Conservation (phyloP, 2,888 invertebrate genomes). For the Netelia melanura region DNA sequence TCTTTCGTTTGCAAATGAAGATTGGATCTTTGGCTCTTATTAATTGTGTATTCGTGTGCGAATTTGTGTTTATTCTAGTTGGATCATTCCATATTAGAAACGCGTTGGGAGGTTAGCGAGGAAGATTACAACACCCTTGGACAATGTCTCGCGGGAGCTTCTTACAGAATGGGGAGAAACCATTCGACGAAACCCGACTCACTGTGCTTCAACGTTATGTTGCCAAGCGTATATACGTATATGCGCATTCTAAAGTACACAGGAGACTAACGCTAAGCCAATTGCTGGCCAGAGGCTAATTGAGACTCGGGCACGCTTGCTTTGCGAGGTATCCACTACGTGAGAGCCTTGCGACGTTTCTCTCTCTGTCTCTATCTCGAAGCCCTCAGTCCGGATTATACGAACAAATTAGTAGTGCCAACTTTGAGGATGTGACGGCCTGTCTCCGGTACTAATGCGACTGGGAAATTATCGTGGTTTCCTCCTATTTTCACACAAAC, state of each 20-base stretch:
- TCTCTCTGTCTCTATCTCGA: slow-evolving; percentile 39
- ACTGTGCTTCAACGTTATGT: background rate
- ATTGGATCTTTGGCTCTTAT: no score
- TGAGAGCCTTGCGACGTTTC: background rate
- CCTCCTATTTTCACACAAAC: slow-evolving; percentile 51
- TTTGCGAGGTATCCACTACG: slow-evolving; percentile 21
- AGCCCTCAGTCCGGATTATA: slow-evolving; percentile 63
- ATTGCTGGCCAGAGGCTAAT: slow-evolving; percentile 62
- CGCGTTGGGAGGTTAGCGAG: slow-evolving; percentile 1
- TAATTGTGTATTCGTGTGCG: no score
- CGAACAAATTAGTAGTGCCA: slow-evolving; percentile 65
- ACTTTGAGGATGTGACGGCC: slow-evolving; percentile 56
- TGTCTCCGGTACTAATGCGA: slow-evolving; percentile 57
- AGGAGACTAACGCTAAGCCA: slow-evolving; percentile 53
- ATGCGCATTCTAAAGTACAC: slow-evolving; percentile 10
- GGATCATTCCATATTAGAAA: background rate
- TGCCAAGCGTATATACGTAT: background rate
- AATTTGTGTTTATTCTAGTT: background rate
- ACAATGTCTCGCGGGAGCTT: slow-evolving; percentile 28
- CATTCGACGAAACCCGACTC: slow-evolving; percentile 39
- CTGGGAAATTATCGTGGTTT: slow-evolving; percentile 63
- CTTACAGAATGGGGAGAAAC: slow-evolving; percentile 18
- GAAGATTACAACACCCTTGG: slow-evolving; percentile 1
- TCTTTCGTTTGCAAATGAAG: no score
- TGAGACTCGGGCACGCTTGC: slow-evolving; percentile 46